A percentile compares a stretch with the other conserved stretches of the same genome.
phyloP scores from a whole-genome alignment of 2,888 invertebrate species.

The Folsomia manolachei region DNA sequence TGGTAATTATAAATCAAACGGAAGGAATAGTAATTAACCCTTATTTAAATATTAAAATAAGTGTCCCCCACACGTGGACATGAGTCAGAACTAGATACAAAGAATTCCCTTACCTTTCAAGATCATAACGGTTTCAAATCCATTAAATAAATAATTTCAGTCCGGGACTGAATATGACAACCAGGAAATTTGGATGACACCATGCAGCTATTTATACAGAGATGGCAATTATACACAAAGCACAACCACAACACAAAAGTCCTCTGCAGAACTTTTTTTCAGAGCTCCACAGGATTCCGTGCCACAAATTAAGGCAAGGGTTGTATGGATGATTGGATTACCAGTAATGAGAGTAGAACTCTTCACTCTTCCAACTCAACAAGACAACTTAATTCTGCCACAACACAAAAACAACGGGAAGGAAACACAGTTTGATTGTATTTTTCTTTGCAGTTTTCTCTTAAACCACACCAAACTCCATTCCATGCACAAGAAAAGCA shows the following conservation, averaged over 20 bases:
- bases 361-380: not conserved
- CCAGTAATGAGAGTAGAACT: not conserved
- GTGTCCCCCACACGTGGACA: too few species aligned
- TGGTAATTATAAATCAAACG: too few species aligned
- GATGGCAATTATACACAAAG: not conserved
- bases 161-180: not conserved
- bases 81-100: too few species aligned
- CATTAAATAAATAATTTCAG: constrained; percentile 11
- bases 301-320: not conserved
- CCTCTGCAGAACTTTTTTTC: too few species aligned
- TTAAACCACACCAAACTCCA: too few species aligned
- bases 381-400: constrained; percentile 16
- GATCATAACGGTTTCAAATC: constrained; percentile 14
- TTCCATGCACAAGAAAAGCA: too few species aligned
- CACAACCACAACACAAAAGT: too few species aligned
- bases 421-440: constrained; percentile 15
- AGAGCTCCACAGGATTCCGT: too few species aligned
- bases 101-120: constrained; percentile 18
- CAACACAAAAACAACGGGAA: not conserved
- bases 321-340: not conserved
- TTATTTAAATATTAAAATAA: too few species aligned
- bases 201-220: not conserved
- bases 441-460: constrained; percentile 13
- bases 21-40: too few species aligned
- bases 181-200: not conserved